phyloP scores from a whole-genome alignment of 1,140 invertebrate genomes.

The Protaetia brevitarsis region DNA sequence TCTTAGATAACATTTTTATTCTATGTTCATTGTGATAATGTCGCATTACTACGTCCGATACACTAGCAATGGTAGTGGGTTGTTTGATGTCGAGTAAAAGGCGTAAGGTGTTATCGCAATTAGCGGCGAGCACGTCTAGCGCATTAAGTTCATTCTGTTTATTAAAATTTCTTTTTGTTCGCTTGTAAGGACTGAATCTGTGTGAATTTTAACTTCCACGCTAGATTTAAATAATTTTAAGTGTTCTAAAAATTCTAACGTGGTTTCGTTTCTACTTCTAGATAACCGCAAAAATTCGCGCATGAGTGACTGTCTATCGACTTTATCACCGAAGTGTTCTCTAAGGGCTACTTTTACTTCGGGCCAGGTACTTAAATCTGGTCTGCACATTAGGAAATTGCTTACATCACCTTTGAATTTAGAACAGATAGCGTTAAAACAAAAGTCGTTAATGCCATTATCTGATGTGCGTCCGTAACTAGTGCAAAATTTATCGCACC shows the following conservation, averaged over 20 bases:
- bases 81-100: background rate
- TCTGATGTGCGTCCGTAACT: background rate
- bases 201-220: background rate
- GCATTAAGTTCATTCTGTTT: background rate
- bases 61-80: background rate
- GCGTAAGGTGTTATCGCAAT: background rate
- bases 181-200: background rate
- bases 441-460: conserved; percentile 10
- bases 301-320: background rate
- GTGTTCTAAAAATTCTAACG: conserved; percentile 4
- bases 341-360: background rate
- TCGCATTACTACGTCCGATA: background rate
- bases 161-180: background rate
- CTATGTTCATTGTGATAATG: background rate
- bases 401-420: conserved; percentile 7
- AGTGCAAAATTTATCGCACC: conserved; percentile 15
- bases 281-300: background rate
- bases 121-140: background rate
- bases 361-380: background rate
- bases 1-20: background rate
- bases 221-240: background rate
- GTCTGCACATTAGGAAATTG: conserved; percentile 6
- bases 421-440: background rate
- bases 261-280: background rate
- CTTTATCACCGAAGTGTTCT: conserved; percentile 6